These are phyloP conservation scores for Eilema depressum DNA, from an alignment of 2,888 invertebrate species.

Conservation along the genomic window DNA sequence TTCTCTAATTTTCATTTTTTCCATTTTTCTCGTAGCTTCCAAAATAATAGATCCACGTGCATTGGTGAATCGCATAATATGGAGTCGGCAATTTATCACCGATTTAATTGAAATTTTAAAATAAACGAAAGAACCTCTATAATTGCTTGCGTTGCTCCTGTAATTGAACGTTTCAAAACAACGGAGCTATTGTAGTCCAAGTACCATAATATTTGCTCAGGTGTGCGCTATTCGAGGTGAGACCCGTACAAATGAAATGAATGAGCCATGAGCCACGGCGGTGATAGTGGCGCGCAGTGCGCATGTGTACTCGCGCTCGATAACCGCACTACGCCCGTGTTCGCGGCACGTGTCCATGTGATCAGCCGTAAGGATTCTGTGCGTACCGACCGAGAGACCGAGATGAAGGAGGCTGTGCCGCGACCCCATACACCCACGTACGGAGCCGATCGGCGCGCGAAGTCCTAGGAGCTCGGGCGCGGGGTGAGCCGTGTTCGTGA, in stretches of 20 bases:
- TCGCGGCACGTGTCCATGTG: constrained; percentile 75
- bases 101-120: constrained; percentile 28
- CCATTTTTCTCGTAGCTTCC: not conserved
- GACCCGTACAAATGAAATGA: constrained; percentile 76
- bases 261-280: constrained; percentile 78
- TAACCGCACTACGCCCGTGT: constrained; percentile 79
- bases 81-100: constrained; percentile 7
- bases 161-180: constrained; percentile 72
- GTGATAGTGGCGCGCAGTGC: constrained; percentile 63
- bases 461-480: constrained; percentile 49
- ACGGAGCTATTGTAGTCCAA: constrained; percentile 69
- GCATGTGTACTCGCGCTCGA: constrained; percentile 84
- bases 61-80: constrained; percentile 1
- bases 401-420: constrained; percentile 77
- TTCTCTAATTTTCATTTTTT: too few species aligned
- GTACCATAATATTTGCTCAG: constrained; percentile 83
- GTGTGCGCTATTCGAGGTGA: constrained; percentile 71
- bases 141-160: constrained; percentile 41
- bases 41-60: not conserved
- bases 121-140: constrained; percentile 35
- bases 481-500: constrained; percentile 57
- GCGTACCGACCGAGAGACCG: constrained; percentile 39
- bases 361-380: constrained; percentile 59
- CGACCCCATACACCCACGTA: constrained; percentile 48
- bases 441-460: constrained; percentile 47